A percentile compares a stretch with the other conserved stretches of the same genome.
Conservation (phyloP, 2,113 vertebrate genomes). For the Salminus brasiliensis region DNA sequence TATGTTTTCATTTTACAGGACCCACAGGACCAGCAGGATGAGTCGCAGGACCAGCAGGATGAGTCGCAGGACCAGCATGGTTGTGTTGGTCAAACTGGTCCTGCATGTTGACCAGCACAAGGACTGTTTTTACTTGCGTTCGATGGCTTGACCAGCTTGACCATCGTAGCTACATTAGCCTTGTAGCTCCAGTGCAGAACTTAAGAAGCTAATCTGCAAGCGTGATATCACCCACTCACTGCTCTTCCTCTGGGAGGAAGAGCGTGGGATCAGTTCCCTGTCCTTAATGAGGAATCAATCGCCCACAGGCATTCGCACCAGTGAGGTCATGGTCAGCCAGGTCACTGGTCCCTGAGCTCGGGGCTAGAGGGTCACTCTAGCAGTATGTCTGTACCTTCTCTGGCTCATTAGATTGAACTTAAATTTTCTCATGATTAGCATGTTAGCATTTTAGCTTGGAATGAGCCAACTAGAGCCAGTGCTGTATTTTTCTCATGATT, state of each 20-base stretch:
- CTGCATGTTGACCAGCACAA: too few relatives aligned
- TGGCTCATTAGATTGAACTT: not conserved
- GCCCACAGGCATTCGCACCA: slow-evolving; percentile 25
- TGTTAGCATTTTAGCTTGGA: too few relatives aligned
- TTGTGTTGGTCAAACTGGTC: too few relatives aligned
- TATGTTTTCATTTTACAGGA: too few relatives aligned
- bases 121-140: too few relatives aligned
- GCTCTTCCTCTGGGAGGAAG: slow-evolving; percentile 36
- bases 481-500: too few relatives aligned
- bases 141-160: too few relatives aligned
- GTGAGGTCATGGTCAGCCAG: slow-evolving; percentile 59
- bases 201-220: not conserved
- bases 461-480: too few relatives aligned
- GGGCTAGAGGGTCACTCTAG: not conserved
- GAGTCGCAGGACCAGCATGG: too few relatives aligned
- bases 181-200: not conserved
- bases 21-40: too few relatives aligned
- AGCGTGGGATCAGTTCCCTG: slow-evolving; percentile 63
- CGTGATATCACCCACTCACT: slow-evolving; percentile 54
- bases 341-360: slow-evolving; percentile 38
- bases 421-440: too few relatives aligned
- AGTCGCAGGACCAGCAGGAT: too few relatives aligned
- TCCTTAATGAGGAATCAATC: slow-evolving; percentile 72
- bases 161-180: not conserved
- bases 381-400: not conserved